Base-by-base conservation (phyloP, 2,888 invertebrate species). In the Dicranocentrus wangi region DNA sequence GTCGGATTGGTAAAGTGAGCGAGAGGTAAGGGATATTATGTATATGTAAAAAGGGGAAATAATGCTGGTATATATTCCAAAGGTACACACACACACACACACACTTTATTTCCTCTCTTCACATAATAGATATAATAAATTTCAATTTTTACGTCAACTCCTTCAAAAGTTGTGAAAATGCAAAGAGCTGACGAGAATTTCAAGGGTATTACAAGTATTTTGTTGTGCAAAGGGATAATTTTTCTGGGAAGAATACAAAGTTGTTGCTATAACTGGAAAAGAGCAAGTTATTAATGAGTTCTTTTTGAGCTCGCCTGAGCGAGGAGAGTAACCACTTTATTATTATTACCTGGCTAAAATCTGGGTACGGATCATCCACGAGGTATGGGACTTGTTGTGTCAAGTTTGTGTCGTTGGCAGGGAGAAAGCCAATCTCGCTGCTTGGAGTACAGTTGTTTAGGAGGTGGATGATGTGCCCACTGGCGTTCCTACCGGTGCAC, bases 341-440 rank as follows among this genome's bases (percentile, higher is more conserved):
- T n/a, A n/a, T n/a, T n/a, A n/a, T 81, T 75, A 81, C 81, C 81
- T 81, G 81, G 32, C 75, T 81, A 19, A 81, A 81, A 60, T 81
- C 81, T 19, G 81, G 81, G 47, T 81, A 81, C 13, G 60, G 19
- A 42, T 51, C 65, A 42, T 65, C 65, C 39, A 10, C 7, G 5
- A 23, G 25, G n/a, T 15, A 32, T 19, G 10, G 25, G 58, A 27
- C 10, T 19, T 7, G 32, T 32, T 17, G 61, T 28, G 17, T 61
- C 61, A 17, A 32, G 8, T 17, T 39, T 61, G 32, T 21, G 13
- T 13, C 39, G 39, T 39, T 39, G 39, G 7, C 39, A n/a, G 39
- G 13, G 8, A 13, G 39, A 7, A 39, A 13, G 5, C 17, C 15
- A 5, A 47, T 15, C 47, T 47, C 17, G 47, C 3, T n/a, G 2